Evolutionary conservation across 2,888 invertebrate species (phyloP).

Genomic region (Allacma fusca): DNA sequence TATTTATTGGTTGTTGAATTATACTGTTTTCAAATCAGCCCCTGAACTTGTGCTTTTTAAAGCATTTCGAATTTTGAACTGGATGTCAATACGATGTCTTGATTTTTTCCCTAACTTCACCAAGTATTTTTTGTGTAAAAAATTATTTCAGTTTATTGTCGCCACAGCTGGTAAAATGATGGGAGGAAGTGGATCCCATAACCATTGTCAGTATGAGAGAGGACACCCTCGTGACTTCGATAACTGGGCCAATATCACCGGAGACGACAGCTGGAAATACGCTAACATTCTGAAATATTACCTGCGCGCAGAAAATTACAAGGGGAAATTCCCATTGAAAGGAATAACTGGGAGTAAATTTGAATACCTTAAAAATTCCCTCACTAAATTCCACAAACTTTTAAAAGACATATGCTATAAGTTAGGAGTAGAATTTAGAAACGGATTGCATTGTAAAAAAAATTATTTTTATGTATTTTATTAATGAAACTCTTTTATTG

Average conservation of each 20-base stretch:
- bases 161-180: constrained; percentile 46
- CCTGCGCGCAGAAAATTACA: constrained; percentile 48
- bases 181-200: constrained; percentile 50
- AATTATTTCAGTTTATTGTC: constrained; percentile 8
- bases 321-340: constrained; percentile 30
- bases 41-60: too few species aligned
- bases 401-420: too few species aligned
- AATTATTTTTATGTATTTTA: too few species aligned
- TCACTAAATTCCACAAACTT: too few species aligned
- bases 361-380: neutral
- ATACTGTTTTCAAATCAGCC: too few species aligned
- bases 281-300: constrained; percentile 46
- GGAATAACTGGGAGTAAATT: neutral
- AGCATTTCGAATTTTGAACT: too few species aligned
- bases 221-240: constrained; percentile 48
- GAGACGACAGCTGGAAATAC: constrained; percentile 47
- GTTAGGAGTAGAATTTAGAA: too few species aligned
- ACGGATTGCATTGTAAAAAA: neutral
- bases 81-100: too few species aligned
- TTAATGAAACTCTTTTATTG: too few species aligned
- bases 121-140: neutral
- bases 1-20: neutral
- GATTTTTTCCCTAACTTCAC: too few species aligned
- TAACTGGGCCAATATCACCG: constrained; percentile 43
- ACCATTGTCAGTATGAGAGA: constrained; percentile 43